Evolutionary conservation across 2,888 invertebrate genomes (phyloP).

Genomic region (Mythimna impura): DNA sequence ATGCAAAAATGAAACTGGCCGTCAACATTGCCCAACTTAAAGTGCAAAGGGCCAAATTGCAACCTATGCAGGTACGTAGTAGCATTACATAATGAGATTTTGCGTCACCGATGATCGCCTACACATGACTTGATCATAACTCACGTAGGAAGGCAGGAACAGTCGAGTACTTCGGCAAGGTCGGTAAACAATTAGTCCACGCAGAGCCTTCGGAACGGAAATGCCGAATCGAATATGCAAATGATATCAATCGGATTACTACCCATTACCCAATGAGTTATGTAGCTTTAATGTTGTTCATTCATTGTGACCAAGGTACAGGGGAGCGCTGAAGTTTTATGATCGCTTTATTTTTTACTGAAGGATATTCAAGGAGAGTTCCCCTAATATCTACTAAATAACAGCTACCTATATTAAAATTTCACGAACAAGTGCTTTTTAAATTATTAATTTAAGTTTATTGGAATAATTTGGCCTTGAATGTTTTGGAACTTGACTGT

Average conservation of each 20-base stretch:
- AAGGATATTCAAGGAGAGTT: neutral
- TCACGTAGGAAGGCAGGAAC: conserved; percentile 75
- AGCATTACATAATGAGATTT: conserved; percentile 61
- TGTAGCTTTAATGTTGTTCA: conserved; percentile 79
- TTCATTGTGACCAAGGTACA: conserved; percentile 84
- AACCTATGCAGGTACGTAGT: conserved; percentile 26
- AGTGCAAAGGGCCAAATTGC: conserved; percentile 48
- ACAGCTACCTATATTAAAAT: no score
- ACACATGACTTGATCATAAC: conserved; percentile 69
- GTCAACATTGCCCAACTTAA: conserved; percentile 29
- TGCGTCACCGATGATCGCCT: conserved; percentile 75
- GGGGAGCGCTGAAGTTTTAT: conserved; percentile 58
- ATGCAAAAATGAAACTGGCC: conserved; percentile 29
- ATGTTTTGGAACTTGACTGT: neutral
- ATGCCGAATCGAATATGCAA: conserved; percentile 87
- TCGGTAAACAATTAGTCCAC: conserved; percentile 81
- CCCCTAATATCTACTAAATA: no score
- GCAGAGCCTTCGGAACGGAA: conserved; percentile 81
- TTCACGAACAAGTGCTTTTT: neutral
- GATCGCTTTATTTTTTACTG: neutral
- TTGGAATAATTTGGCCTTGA: neutral
- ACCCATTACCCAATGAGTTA: conserved; percentile 74
- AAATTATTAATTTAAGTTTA: neutral
- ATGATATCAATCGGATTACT: conserved; percentile 79
- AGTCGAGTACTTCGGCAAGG: conserved; percentile 79